Percentiles rank a stretch among this genome's conserved stretches.
Conservation (phyloP, 2,888 invertebrate species). For the Diaperis boleti region DNA sequence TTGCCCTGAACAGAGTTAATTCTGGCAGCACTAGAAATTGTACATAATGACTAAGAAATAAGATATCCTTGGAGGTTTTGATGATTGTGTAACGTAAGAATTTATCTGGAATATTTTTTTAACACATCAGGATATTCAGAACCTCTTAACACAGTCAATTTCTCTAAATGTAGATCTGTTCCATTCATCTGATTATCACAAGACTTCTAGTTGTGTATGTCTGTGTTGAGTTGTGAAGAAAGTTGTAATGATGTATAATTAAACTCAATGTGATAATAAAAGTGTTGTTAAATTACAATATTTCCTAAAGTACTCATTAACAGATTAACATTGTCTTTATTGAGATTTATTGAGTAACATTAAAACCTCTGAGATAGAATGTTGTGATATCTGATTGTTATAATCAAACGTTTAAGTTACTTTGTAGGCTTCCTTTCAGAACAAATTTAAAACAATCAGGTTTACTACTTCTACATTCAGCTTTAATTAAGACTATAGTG, state of each 20-base stretch:
- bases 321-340: not conserved
- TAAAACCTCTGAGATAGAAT: conserved; percentile 24
- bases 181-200: conserved; percentile 10
- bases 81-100: conserved; percentile 8
- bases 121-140: conserved; percentile 16
- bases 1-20: conserved; percentile 72
- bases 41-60: conserved; percentile 16
- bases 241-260: conserved; percentile 23
- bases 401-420: too few relatives aligned
- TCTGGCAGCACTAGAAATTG: conserved; percentile 23
- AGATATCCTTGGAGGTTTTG: conserved; percentile 19
- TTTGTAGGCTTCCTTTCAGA: too few relatives aligned
- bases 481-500: too few relatives aligned
- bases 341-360: conserved; percentile 4
- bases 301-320: conserved; percentile 23
- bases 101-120: conserved; percentile 20
- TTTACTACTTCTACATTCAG: too few relatives aligned
- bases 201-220: conserved; percentile 15
- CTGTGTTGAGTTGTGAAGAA: conserved; percentile 17
- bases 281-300: conserved; percentile 21
- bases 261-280: conserved; percentile 36
- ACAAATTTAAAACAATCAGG: too few relatives aligned
- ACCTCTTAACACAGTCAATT: conserved; percentile 28
- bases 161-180: conserved; percentile 30
- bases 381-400: conserved; percentile 32